Base-by-base conservation (phyloP, 2,113 vertebrate genomes). In the Barnardius zonarius region DNA sequence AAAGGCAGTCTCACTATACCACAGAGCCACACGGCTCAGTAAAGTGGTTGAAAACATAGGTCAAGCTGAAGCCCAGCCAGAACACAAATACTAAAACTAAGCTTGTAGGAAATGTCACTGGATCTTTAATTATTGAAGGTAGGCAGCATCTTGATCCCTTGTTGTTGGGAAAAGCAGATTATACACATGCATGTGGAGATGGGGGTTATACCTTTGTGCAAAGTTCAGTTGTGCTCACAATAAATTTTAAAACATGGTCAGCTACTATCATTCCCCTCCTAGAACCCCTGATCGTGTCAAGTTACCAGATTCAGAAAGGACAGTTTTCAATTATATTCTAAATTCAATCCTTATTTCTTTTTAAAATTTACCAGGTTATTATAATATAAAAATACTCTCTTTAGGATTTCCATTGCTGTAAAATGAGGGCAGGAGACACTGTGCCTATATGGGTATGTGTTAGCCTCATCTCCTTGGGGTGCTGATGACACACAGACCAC, bases 351-450 rank as follows among this genome's bases (percentile, higher is more conserved):
- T 95, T 86, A 62, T 37, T 95, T 96, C 55, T 76, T 59, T 31
- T 83, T 77, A 78, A 94, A 97, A 88, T 96, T 59, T 84, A 84
- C 23, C 94, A 76, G 64, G 16, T 80, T 90, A 63, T n/a, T 59
- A 73, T 51, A 91, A 88, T 23, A 55, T 19, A 75, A 84, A 95
- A 85, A 73, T 69, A 69, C 3, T 85, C 61, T n/a, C 41, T 77
- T 87, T 59, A 78, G 43, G 33, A 23, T n/a, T 76, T 70, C 24
- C 57, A 6, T n/a, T 54, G 44, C 37, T 55, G 28, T 61, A 66
- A 66, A 64, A 54, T 6, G 13, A 66, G 35, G 20, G 35, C 49
- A 49, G 57, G n/a, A 66, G 41, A 33, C 23, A 15, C 10, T 0
- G 0, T 49, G 51, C 11, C 46, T 6, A 1, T 4, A 2, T 19